A percentile compares a stretch with the other conserved stretches of the same genome.
Evolutionary conservation across 2,113 vertebrate genomes (phyloP).

Genomic region (Eidolon helvum): DNA sequence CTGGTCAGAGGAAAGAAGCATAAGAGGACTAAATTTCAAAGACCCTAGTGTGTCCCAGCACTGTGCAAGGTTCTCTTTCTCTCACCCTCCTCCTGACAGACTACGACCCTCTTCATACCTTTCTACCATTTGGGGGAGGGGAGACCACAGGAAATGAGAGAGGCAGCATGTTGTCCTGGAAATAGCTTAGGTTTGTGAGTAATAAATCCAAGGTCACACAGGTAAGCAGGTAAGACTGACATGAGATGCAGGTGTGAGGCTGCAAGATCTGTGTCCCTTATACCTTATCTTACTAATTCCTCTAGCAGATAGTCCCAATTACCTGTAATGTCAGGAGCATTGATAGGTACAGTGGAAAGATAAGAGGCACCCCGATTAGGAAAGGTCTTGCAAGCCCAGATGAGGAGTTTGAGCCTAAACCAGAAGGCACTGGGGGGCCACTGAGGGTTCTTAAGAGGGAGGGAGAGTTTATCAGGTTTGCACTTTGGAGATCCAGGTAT

Average conservation of each 20-base stretch:
- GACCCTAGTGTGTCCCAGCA: neutral
- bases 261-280: neutral
- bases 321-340: neutral
- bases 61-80: neutral
- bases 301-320: neutral
- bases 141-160: neutral
- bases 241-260: no score
- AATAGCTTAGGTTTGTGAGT: neutral
- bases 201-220: neutral
- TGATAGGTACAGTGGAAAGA: neutral
- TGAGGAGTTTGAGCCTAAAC: neutral
- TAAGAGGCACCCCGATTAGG: neutral
- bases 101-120: neutral
- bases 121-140: neutral
- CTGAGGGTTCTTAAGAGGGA: neutral
- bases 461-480: neutral
- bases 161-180: neutral
- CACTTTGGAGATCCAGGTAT: neutral
- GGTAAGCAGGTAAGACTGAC: neutral
- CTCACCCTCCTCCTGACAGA: no score
- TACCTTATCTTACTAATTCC: neutral
- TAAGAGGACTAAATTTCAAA: neutral
- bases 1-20: neutral
- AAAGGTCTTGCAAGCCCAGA: neutral
- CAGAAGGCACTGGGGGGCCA: neutral